Evolutionary conservation across 2,113 vertebrate genomes (phyloP), one percentile per base, ranked within the genome.

Genomic region (Caretta caretta): DNA sequence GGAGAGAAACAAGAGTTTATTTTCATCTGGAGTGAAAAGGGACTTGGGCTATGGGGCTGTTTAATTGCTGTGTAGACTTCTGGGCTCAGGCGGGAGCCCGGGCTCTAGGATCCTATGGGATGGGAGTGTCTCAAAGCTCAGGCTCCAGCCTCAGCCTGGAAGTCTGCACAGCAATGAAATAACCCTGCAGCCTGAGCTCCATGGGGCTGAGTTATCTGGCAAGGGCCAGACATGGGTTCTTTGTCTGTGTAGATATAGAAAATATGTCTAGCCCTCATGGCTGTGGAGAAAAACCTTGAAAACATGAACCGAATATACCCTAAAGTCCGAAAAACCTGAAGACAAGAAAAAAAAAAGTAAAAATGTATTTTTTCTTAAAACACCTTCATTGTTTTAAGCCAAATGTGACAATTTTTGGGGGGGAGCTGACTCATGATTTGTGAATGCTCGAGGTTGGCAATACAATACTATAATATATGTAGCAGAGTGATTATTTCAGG

Each of bases 361-460:
- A 69, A 35, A 69, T 35, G 62, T 69, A 11, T 35, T 75, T 46
- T 46, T 46, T 25, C n/a, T 22, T 75, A 46, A 38, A 72, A 72
- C 10, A 1, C 59, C 13, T n/a, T 72, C n/a, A 42, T 8, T 12
- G 8, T 46, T 48, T 78, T 78, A 27, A 78, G 42, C 75, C 75
- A 25, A 76, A 76, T 13, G 75, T 48, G 22, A 48, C 16, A 12
- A 48, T 78, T 78, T 78, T 46, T 76, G 5, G 29, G 35, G 4
- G 10, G 1, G 56, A 9, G 11, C 42, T 48, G 42, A 25, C 91
- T 91, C 86, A 96, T 96, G 96, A 90, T 93, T 81, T 76, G 54
- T 94, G 89, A 35, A 59, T 91, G 94, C 92, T 76, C 94, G 93
- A 89, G 65, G 93, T 96, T 97, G 14, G n/a, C 35, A 38, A 72